Percentiles rank a stretch among this genome's conserved stretches.
Evolutionary conservation across 2,113 vertebrate genomes (phyloP).

Genomic region (Ciconia boyciana): DNA sequence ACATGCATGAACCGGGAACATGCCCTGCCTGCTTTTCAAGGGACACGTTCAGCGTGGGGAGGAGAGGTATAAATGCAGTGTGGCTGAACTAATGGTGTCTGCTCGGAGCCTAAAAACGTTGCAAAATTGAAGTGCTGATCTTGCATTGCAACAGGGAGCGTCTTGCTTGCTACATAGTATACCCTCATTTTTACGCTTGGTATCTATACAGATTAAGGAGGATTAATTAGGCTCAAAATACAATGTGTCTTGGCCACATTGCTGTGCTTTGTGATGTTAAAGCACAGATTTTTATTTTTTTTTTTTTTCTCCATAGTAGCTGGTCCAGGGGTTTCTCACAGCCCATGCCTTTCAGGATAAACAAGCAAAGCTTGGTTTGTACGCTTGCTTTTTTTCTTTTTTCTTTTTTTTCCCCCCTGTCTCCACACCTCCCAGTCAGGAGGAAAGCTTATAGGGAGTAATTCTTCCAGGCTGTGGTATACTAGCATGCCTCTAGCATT

Average conservation of each 20-base stretch:
- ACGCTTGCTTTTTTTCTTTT: neutral
- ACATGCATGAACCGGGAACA: rapidly evolving
- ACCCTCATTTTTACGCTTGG: neutral
- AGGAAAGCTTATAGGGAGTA: neutral
- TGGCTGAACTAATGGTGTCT: neutral
- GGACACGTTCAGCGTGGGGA: neutral
- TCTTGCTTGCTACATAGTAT: neutral
- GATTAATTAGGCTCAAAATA: slow-evolving; percentile 51
- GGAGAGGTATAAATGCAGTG: neutral
- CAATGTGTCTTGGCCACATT: neutral
- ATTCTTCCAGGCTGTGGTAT: neutral
- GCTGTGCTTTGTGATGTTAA: slow-evolving; percentile 1
- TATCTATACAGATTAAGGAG: slow-evolving; percentile 5
- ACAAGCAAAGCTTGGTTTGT: neutral
- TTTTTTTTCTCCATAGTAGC: neutral
- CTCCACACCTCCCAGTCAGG: neutral
- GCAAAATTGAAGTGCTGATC: neutral
- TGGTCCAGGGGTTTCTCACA: neutral
- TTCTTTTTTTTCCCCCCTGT: neutral
- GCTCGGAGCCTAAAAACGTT: neutral
- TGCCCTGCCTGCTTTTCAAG: neutral
- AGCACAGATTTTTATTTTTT: neutral
- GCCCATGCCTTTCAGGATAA: neutral
- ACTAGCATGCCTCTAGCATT: neutral
- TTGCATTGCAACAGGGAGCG: neutral